Evolutionary conservation across 2,888 invertebrate genomes (phyloP).

Genomic region (Plemyria rubiginata): DNA sequence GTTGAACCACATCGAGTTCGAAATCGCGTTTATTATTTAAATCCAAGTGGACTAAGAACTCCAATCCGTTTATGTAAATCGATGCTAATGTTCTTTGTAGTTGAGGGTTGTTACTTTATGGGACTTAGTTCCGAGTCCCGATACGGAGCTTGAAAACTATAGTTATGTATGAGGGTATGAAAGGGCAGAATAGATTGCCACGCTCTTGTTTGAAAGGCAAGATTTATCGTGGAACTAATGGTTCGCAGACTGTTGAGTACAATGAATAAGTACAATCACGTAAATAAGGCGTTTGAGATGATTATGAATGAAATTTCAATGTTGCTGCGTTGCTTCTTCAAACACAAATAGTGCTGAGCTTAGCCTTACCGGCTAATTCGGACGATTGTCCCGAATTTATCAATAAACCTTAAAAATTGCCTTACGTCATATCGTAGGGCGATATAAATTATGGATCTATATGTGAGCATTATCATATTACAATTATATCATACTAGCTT

Average conservation of each 20-base stretch:
- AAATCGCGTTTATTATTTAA: conserved; percentile 69
- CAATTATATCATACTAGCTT: too few relatives aligned
- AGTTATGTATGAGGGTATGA: conserved; percentile 29
- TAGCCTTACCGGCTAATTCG: too few relatives aligned
- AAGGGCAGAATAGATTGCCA: conserved; percentile 33
- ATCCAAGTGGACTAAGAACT: conserved; percentile 65
- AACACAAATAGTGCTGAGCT: too few relatives aligned
- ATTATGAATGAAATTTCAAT: neutral
- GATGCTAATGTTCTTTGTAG: conserved; percentile 63
- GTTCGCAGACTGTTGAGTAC: conserved; percentile 32
- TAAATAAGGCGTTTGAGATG: conserved; percentile 23
- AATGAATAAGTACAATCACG: conserved; percentile 26
- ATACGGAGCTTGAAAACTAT: conserved; percentile 32
- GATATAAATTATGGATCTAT: too few relatives aligned
- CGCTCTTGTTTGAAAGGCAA: conserved; percentile 29
- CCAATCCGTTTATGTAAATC: conserved; percentile 74
- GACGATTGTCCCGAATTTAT: too few relatives aligned
- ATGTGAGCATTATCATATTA: too few relatives aligned
- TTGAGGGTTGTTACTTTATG: conserved; percentile 47
- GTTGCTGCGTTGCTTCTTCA: neutral
- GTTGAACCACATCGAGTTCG: conserved; percentile 43
- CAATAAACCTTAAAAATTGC: too few relatives aligned
- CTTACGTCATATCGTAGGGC: too few relatives aligned
- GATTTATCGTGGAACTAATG: conserved; percentile 35
- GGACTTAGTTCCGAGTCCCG: conserved; percentile 31